A percentile compares a stretch with the other conserved stretches of the same genome.
Evolutionary conservation across 1,140 invertebrate species (phyloP).

Genomic region (Spodoptera litura): DNA sequence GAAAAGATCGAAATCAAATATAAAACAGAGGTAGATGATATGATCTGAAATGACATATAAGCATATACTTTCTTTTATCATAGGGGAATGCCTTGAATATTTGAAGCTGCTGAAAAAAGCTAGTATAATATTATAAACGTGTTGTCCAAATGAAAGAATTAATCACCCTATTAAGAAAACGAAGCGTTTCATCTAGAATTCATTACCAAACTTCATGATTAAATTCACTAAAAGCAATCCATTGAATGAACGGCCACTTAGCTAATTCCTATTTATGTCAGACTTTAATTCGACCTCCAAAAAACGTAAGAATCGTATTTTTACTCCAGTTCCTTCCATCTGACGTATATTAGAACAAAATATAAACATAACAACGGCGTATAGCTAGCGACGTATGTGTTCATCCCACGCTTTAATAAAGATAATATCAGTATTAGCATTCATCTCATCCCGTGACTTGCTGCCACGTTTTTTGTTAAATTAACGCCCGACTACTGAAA

Average conservation of each 20-base stretch:
- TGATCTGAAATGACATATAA: too few relatives aligned
- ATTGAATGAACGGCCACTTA: not conserved
- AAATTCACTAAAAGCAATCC: not conserved
- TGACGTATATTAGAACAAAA: constrained; percentile 17
- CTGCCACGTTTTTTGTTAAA: not conserved
- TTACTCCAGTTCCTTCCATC: constrained; percentile 8
- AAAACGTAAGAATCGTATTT: constrained; percentile 15
- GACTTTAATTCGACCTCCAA: constrained; percentile 4
- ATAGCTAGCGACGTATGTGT: not conserved
- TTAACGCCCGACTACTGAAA: too few relatives aligned
- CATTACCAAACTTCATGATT: too few relatives aligned
- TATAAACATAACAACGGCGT: constrained; percentile 8
- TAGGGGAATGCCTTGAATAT: too few relatives aligned
- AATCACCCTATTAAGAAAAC: too few relatives aligned
- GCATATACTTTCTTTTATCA: too few relatives aligned
- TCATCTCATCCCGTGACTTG: constrained; percentile 16
- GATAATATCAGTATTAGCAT: constrained; percentile 17
- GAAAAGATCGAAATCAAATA: too few relatives aligned
- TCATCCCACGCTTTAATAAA: constrained; percentile 18
- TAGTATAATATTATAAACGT: too few relatives aligned
- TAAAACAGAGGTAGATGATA: too few relatives aligned
- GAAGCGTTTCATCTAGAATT: too few relatives aligned
- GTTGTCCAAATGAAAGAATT: too few relatives aligned
- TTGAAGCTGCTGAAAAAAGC: too few relatives aligned
- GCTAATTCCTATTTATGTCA: not conserved